These are phyloP conservation scores for Brenthis daphne DNA, from an alignment of 2,888 invertebrate genomes.

Conservation along the genomic window DNA sequence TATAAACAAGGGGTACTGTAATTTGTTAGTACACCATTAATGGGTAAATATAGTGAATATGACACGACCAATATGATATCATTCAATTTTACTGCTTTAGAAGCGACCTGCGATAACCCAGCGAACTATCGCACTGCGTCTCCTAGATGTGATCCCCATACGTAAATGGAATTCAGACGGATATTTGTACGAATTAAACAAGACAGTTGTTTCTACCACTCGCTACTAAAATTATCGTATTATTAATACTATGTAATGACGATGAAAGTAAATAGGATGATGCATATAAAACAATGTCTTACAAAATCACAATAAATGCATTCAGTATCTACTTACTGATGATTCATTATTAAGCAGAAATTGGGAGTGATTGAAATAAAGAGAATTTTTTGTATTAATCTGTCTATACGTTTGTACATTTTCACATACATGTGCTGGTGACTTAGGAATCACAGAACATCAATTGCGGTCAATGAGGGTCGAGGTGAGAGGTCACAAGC, in stretches of 20 bases:
- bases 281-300: background rate
- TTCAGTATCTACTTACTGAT: conserved; percentile 33
- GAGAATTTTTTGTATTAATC: conserved; percentile 36
- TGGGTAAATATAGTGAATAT: conserved; percentile 73
- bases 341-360: conserved; percentile 40
- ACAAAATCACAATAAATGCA: conserved; percentile 21
- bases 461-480: conserved; percentile 74
- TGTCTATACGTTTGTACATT: conserved; percentile 12
- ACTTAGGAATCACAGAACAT: conserved; percentile 62
- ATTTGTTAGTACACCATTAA: conserved; percentile 74
- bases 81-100: conserved; percentile 81
- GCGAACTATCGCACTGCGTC: conserved; percentile 68
- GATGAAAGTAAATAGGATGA: background rate
- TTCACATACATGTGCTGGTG: background rate
- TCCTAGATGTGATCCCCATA: conserved; percentile 66
- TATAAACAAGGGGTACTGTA: conserved; percentile 57
- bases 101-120: conserved; percentile 78
- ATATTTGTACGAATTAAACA: conserved; percentile 3
- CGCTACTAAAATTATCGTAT: background rate
- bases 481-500: conserved; percentile 71
- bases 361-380: conserved; percentile 29
- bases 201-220: too few relatives aligned
- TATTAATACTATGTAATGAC: background rate
- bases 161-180: conserved; percentile 45
- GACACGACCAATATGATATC: conserved; percentile 75